Conservation (phyloP, 2,888 invertebrate species). For the Perdita meconis region DNA sequence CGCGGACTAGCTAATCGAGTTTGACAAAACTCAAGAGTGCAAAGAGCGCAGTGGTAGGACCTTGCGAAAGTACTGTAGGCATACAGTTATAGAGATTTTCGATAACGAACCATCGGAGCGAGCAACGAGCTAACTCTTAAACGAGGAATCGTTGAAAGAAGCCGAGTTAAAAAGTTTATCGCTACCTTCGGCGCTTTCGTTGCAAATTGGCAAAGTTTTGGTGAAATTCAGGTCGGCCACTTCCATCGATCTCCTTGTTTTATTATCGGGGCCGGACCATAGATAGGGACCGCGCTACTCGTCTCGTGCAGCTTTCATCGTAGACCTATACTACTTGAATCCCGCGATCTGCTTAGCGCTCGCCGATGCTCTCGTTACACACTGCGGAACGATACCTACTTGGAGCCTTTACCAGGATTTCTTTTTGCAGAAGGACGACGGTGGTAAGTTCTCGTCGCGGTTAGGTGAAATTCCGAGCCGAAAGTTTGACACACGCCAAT, state of each 20-base stretch:
- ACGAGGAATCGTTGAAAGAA: constrained; percentile 14
- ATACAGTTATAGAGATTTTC: constrained; percentile 10
- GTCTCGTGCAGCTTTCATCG: constrained; percentile 27
- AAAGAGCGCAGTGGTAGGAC: too few species aligned
- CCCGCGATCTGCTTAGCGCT: constrained; percentile 4
- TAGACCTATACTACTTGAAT: constrained; percentile 37
- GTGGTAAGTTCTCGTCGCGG: not conserved
- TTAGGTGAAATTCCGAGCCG: constrained; percentile 31
- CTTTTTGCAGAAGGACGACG: too few species aligned
- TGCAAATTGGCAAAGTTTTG: constrained; percentile 58
- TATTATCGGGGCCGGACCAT: constrained; percentile 34
- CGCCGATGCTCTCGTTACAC: not conserved
- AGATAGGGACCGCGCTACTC: constrained; percentile 31
- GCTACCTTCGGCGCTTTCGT: constrained; percentile 5
- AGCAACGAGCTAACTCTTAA: not conserved
- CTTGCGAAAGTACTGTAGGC: not conserved
- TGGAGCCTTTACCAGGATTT: too few species aligned
- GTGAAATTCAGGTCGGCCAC: constrained; percentile 51
- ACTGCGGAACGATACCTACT: too few species aligned
- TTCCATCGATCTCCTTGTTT: constrained; percentile 42
- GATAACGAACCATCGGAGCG: constrained; percentile 20
- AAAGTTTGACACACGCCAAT: constrained; percentile 68
- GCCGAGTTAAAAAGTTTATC: constrained; percentile 48
- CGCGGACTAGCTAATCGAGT: too few species aligned
- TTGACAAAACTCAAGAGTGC: too few species aligned